Base-by-base conservation (phyloP, 2,113 vertebrate genomes). In the Perca flavescens region DNA sequence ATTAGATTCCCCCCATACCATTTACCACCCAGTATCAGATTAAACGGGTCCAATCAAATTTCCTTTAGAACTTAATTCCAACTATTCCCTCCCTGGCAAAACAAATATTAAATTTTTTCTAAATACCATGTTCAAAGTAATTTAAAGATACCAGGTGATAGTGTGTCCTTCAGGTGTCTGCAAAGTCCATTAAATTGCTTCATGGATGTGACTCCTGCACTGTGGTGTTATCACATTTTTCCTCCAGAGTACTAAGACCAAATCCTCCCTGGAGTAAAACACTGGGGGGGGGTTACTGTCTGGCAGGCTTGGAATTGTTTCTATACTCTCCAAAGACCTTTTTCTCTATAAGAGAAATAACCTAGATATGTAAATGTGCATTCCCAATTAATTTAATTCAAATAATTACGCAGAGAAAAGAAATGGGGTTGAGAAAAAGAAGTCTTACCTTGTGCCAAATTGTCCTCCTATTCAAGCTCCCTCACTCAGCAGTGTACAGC, bases 301-400 rank as follows among this genome's bases (percentile, higher is more conserved):
- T 91, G 90, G 71, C 70, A 68, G 82, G 74, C 75, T 89, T 90
- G 78, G 93, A 94, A 94, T 95, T 91, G 92, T 93, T 93, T 94
- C 88, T 77, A 60, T 70, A 82, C 66, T 91, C 94, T 90, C 93
- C 72, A 69, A 90, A 91, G 94, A 89, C 89, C 50, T 66, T 80
- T 83, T 80, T 52, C 61, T 66, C 71, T 70, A 76, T 82, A 78
- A 83, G 89, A 90, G 90, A 88, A 93, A 91, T 93, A 92, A 93
- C 83, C 92, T 79, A 90, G 84, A 89, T 93, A 92, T 91, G 88
- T 90, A 91, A 93, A 92, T 93, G 50, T n/a, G 60, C 80, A 80
- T 79, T 82, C 56, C 78, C 86, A 92, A 94, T 95, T 94, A 94
- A 93, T 93, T 92, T 52, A 83, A 87, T 88, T 90, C 80, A 88